These are phyloP conservation scores for Hippasteria phrygiana DNA, from an alignment of 53 echinoderm and acorn worm species.

Conservation along the genomic window DNA sequence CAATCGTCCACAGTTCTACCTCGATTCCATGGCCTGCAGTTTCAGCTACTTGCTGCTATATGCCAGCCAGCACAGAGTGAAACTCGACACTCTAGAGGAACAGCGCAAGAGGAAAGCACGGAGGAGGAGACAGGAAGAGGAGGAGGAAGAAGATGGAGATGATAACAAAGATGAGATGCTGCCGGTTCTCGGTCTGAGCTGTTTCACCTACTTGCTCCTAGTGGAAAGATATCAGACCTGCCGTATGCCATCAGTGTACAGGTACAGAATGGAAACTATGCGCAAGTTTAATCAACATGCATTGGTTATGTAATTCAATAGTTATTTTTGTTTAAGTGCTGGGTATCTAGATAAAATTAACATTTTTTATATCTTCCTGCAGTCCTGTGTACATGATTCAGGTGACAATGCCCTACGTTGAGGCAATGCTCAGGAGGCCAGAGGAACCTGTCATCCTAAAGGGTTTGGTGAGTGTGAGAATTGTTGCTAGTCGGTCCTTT, in stretches of 20 bases:
- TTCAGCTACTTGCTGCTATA: conserved; percentile 70
- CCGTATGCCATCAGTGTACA: conserved; percentile 77
- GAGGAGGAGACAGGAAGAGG: no score
- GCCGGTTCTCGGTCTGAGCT: conserved; percentile 73
- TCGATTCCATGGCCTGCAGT: conserved; percentile 65
- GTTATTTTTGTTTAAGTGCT: no score
- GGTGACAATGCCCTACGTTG: conserved; percentile 66
- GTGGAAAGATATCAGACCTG: conserved; percentile 60
- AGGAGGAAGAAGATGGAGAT: conserved; percentile 37
- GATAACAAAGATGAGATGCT: conserved; percentile 51
- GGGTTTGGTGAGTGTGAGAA: conserved; percentile 81
- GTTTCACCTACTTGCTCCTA: conserved; percentile 77
- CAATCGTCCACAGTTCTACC: conserved; percentile 46
- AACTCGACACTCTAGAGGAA: conserved; percentile 33
- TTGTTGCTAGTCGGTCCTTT: no score
- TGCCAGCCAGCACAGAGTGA: conserved; percentile 50
- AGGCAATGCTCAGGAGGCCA: conserved; percentile 72
- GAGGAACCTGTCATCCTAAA: conserved; percentile 76
- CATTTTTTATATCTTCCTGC: not conserved
- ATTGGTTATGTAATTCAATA: not conserved
- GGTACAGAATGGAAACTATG: conserved; percentile 60
- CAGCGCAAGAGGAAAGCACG: conserved; percentile 5
- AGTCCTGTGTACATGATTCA: conserved; percentile 72
- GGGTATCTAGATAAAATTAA: not conserved
- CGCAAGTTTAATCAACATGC: no score